Base-by-base conservation (phyloP, 30 jellyfish, hydroid and myxozoan genomes). In the Phacellophora camtschatica region DNA sequence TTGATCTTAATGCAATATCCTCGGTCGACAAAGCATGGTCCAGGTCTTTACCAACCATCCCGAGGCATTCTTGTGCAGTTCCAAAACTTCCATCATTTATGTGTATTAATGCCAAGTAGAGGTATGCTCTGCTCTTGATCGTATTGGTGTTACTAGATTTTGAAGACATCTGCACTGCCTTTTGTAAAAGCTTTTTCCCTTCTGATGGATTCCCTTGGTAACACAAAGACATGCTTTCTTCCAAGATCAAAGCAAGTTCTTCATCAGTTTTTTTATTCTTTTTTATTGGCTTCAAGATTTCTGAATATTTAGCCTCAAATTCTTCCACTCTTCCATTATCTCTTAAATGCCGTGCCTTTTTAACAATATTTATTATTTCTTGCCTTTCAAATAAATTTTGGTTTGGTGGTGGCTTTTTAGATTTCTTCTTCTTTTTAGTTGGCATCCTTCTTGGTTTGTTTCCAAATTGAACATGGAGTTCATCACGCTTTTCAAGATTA, bases 11-110 rank as follows among this genome's bases (percentile, higher is more conserved):
- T 0, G 82, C 89, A 30, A 64, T 41, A 61, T 83, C 97, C 28
- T 90, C 97, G 1, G 23, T 25, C 10, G 96, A 84, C 58, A 79
- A 57, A 36, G 61, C 72, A 13, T 35, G 42, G 35, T 68, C 58
- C 20, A 30, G 15, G 8, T 90, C 94, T 23, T 48, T 66, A 15
- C 70, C 83, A 1, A 90, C 66, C 80, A 90, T 74, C 2, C 73
- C 85, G 19, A 90, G 77, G 78, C 95, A 82, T 68, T 90, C 97
- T 46, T 90, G 93, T 0, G 96, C 95, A 20, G 97, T 90, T 34
- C 97, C 97, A 58, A 23, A 72, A 41, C 83, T 90, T 4, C 97
- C 97, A 50, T 83, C 97, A 54, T 71, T 48, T 22, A 90, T 34
- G 28, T 90, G 97, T 6, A 83, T 78, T 24, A 57, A 23, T 19